These are phyloP conservation scores for Oplegnathus fasciatus DNA, from an alignment of 2,113 vertebrate species.

Conservation along the genomic window DNA sequence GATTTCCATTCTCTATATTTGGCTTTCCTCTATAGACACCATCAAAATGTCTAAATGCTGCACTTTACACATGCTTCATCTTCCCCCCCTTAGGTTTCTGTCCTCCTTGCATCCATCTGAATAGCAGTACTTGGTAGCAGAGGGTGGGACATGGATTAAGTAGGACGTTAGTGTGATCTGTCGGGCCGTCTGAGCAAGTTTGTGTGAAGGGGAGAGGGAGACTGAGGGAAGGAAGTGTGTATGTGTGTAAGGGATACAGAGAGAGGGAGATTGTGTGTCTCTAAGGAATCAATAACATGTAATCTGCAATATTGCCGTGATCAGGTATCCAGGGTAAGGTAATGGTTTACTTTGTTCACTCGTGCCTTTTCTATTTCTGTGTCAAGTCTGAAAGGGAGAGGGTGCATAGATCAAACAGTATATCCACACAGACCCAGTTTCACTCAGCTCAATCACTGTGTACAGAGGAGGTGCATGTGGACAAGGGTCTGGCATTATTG, in stretches of 20 bases:
- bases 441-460: background rate
- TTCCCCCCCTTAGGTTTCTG: conserved; percentile 1
- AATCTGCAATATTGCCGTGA: conserved; percentile 23
- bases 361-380: background rate
- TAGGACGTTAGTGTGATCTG: conserved; percentile 53
- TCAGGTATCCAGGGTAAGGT: conserved; percentile 16
- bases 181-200: conserved; percentile 28
- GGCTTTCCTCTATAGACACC: background rate
- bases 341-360: conserved; percentile 4
- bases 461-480: background rate
- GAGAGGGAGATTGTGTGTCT: conserved; percentile 18
- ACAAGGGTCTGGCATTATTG: background rate
- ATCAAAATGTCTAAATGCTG: background rate
- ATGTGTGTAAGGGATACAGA: conserved; percentile 5
- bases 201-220: conserved; percentile 7
- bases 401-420: background rate
- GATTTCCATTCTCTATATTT: background rate
- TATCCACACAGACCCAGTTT: background rate
- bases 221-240: background rate
- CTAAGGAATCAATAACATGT: conserved; percentile 28
- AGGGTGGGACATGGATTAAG: conserved; percentile 49
- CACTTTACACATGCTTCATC: conserved; percentile 7
- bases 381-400: background rate
- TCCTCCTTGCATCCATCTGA: conserved; percentile 32
- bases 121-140: conserved; percentile 35